A percentile compares a stretch with the other conserved stretches of the same genome.
Evolutionary conservation across 2,888 invertebrate species (phyloP).

Genomic region (Eupithecia vulgata): DNA sequence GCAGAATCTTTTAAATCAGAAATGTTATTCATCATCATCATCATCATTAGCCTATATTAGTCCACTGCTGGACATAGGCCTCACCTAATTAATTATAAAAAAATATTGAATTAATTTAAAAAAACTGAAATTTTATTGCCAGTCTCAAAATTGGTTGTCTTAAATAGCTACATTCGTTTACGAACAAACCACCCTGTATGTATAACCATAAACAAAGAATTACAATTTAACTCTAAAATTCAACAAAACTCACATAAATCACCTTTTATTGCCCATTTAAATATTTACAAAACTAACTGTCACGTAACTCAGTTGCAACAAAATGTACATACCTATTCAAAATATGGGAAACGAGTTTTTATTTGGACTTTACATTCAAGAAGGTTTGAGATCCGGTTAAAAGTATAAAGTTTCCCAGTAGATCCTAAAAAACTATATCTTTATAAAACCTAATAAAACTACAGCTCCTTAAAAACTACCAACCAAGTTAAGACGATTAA

Average conservation of each 20-base stretch:
- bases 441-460: no score
- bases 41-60: no score
- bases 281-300: slow-evolving; percentile 63
- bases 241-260: slow-evolving; percentile 64
- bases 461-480: no score
- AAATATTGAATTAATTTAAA: no score
- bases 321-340: neutral
- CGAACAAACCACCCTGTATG: slow-evolving; percentile 17
- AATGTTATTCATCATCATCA: no score
- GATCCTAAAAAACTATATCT: no score
- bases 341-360: neutral
- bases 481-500: no score
- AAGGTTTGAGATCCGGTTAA: neutral
- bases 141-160: no score
- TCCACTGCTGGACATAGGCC: no score
- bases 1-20: no score
- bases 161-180: neutral
- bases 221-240: slow-evolving; percentile 56
- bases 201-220: slow-evolving; percentile 49
- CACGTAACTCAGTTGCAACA: slow-evolving; percentile 58
- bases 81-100: no score
- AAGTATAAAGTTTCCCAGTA: neutral
- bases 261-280: slow-evolving; percentile 69
- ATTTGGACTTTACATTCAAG: neutral
- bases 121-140: no score